Conservation (phyloP, 2,113 vertebrate species). For the Dipodomys spectabilis region DNA sequence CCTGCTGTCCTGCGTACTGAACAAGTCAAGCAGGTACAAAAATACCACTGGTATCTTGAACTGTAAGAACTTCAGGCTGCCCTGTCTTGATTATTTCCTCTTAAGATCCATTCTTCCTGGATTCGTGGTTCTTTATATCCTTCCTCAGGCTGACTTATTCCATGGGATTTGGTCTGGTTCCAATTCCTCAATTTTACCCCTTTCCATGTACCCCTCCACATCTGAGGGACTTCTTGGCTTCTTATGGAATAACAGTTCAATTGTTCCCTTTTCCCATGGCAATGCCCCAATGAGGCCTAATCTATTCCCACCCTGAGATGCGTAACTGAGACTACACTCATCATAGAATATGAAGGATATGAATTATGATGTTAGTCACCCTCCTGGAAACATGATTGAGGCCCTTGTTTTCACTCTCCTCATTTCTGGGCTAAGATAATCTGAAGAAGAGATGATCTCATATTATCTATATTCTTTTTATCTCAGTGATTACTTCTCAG, state of each 20-base stretch:
- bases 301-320: background rate
- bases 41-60: background rate
- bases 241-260: background rate
- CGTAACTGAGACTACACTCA: background rate
- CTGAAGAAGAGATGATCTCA: background rate
- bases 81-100: too few species aligned
- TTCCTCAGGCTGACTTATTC: background rate
- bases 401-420: background rate
- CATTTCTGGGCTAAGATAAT: background rate
- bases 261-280: background rate
- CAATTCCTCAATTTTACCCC: background rate
- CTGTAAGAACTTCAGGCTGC: background rate
- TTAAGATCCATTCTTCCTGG: background rate
- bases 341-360: background rate
- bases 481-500: background rate
- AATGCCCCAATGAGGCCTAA: background rate
- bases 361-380: background rate
- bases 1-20: background rate
- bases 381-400: background rate
- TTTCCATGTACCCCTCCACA: background rate
- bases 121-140: background rate
- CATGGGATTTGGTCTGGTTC: background rate
- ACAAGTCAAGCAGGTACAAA: background rate
- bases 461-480: background rate
- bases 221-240: background rate